These are phyloP conservation scores for Saccostrea cuccullata DNA, from an alignment of 1,140 invertebrate species.

Conservation along the genomic window DNA sequence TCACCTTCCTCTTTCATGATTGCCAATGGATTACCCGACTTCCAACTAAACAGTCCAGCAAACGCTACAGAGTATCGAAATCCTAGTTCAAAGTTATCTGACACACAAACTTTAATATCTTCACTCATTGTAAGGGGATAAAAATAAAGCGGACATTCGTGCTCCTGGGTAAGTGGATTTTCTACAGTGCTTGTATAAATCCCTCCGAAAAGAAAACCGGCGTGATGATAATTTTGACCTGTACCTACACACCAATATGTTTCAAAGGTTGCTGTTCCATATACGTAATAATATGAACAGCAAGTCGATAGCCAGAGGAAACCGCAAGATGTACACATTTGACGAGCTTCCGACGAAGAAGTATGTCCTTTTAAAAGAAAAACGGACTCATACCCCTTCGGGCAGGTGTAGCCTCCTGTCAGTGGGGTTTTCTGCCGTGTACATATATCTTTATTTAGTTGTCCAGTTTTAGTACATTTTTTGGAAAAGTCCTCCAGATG, in stretches of 20 bases:
- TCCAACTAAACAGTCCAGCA: constrained; percentile 66
- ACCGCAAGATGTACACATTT: constrained; percentile 17
- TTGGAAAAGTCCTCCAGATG: constrained; percentile 73
- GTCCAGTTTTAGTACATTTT: constrained; percentile 51
- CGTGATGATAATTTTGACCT: constrained; percentile 15
- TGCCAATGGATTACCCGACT: constrained; percentile 17
- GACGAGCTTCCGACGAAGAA: background rate
- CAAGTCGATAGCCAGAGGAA: constrained; percentile 44
- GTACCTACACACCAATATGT: constrained; percentile 63
- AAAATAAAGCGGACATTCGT: constrained; percentile 57
- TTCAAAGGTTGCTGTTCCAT: constrained; percentile 48
- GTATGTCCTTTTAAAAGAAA: constrained; percentile 53
- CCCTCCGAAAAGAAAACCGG: constrained; percentile 36
- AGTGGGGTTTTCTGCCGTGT: constrained; percentile 61
- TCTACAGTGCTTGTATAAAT: constrained; percentile 30
- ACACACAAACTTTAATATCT: constrained; percentile 61
- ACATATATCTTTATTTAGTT: constrained; percentile 47
- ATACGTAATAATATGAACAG: constrained; percentile 43
- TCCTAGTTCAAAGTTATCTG: constrained; percentile 64
- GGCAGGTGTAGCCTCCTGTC: constrained; percentile 64
- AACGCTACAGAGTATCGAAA: constrained; percentile 61
- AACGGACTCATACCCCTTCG: constrained; percentile 58
- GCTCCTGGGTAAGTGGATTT: constrained; percentile 44
- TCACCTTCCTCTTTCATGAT: background rate
- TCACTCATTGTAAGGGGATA: constrained; percentile 48